phyloP scores from a whole-genome alignment of 1,140 invertebrate species.

The Eumaeus atala region DNA sequence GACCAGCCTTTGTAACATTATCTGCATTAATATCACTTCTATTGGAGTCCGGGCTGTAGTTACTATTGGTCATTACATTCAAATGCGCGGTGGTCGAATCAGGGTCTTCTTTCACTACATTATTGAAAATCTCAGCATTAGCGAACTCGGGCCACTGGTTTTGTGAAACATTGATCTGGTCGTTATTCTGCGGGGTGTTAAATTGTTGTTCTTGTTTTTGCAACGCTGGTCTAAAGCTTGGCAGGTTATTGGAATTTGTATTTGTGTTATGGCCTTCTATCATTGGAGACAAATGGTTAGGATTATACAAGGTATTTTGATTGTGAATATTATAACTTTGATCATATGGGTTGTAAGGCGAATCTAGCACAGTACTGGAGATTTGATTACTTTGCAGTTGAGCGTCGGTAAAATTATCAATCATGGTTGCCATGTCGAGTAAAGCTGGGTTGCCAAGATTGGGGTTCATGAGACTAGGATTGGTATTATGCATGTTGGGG shows the following conservation, averaged over 20 bases:
- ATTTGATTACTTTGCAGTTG: slow-evolving; percentile 88
- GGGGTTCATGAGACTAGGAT: slow-evolving; percentile 57
- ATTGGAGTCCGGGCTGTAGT: slow-evolving; percentile 71
- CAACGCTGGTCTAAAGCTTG: slow-evolving; percentile 54
- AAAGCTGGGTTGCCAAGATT: slow-evolving; percentile 75
- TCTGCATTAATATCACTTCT: slow-evolving; percentile 56
- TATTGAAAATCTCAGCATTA: slow-evolving; percentile 63
- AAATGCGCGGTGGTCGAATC: slow-evolving; percentile 78
- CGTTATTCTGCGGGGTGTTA: slow-evolving; percentile 26
- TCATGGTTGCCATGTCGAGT: slow-evolving; percentile 82
- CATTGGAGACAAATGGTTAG: slow-evolving; percentile 45
- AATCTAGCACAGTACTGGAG: slow-evolving; percentile 85
- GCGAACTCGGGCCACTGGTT: slow-evolving; percentile 76
- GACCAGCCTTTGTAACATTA: slow-evolving; percentile 35
- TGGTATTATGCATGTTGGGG: slow-evolving; percentile 65
- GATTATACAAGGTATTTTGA: slow-evolving; percentile 61
- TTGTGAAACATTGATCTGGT: slow-evolving; percentile 39
- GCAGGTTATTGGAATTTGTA: slow-evolving; percentile 36
- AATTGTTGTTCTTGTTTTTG: slow-evolving; percentile 58
- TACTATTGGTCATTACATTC: slow-evolving; percentile 62
- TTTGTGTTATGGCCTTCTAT: slow-evolving; percentile 57
- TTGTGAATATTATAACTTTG: slow-evolving; percentile 69
- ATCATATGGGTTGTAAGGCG: slow-evolving; percentile 76
- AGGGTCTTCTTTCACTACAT: slow-evolving; percentile 77
- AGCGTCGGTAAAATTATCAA: slow-evolving; percentile 82